phyloP scores from a whole-genome alignment of 1,140 invertebrate species.

The Leptoteleia sp. region DNA sequence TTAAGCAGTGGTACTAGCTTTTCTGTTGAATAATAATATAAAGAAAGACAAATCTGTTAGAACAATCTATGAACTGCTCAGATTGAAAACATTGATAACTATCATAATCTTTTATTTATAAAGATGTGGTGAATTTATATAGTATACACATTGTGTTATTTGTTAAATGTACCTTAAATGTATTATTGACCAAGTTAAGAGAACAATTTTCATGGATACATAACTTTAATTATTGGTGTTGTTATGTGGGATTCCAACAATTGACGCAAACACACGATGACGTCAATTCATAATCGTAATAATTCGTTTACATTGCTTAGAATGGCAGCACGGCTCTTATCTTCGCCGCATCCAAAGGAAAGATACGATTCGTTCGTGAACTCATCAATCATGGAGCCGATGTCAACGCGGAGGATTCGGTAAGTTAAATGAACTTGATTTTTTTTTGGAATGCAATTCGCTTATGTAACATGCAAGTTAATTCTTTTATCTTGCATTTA shows the following conservation, averaged over 20 bases:
- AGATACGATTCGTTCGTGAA: conserved; percentile 89
- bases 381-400: conserved; percentile 93
- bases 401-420: conserved; percentile 92
- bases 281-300: conserved; percentile 19
- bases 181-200: too few species aligned
- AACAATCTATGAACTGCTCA: too few species aligned
- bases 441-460: too few species aligned
- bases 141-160: too few species aligned
- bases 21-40: too few species aligned
- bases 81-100: too few species aligned
- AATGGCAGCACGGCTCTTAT: conserved; percentile 96
- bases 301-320: conserved; percentile 79
- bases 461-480: conserved; percentile 13
- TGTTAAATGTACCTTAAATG: too few species aligned
- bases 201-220: too few species aligned
- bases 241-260: not conserved
- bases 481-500: conserved; percentile 7
- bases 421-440: conserved; percentile 74
- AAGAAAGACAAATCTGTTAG: too few species aligned
- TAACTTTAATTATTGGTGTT: conserved; percentile 6
- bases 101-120: too few species aligned
- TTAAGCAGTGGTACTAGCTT: too few species aligned
- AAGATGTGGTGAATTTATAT: too few species aligned
- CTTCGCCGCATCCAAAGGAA: conserved; percentile 90
- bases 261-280: conserved; percentile 7